Evolutionary conservation across 2,113 vertebrate species (phyloP).

Genomic region (Uria lomvia): DNA sequence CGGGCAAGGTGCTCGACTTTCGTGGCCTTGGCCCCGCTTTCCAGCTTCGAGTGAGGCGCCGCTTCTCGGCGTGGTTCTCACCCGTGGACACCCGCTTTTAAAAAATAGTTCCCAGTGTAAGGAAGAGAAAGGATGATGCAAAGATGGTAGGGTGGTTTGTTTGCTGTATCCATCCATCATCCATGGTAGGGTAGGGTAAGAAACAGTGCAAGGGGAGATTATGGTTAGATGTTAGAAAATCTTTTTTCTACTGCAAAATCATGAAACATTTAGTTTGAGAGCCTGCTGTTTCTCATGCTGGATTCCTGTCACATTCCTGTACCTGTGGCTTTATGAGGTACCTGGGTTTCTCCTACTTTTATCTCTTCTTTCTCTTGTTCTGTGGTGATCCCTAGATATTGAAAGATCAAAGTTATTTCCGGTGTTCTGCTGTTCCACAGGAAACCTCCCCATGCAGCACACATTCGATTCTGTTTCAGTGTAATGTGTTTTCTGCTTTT

Average conservation of each 20-base stretch:
- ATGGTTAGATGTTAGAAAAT: not conserved
- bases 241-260: not conserved
- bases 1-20: rapidly evolving
- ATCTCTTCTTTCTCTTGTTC: not conserved
- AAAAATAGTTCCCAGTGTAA: rapidly evolving
- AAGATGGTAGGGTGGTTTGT: not conserved
- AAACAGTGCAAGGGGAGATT: rapidly evolving
- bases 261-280: not conserved
- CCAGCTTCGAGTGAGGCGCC: rapidly evolving
- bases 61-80: rapidly evolving
- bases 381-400: rapidly evolving
- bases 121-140: not conserved
- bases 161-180: not conserved
- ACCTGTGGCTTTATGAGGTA: not conserved
- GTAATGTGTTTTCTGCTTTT: not conserved
- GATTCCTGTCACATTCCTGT: not conserved
- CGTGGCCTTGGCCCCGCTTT: not conserved
- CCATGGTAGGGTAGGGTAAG: not conserved
- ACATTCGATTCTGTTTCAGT: not conserved
- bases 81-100: rapidly evolving
- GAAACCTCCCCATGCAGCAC: not conserved
- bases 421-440: not conserved
- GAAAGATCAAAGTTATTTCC: not conserved
- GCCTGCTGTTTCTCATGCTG: not conserved
- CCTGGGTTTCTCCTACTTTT: not conserved